Base-by-base conservation (phyloP, 2,888 invertebrate species). In the Dastarcus helophoroides region DNA sequence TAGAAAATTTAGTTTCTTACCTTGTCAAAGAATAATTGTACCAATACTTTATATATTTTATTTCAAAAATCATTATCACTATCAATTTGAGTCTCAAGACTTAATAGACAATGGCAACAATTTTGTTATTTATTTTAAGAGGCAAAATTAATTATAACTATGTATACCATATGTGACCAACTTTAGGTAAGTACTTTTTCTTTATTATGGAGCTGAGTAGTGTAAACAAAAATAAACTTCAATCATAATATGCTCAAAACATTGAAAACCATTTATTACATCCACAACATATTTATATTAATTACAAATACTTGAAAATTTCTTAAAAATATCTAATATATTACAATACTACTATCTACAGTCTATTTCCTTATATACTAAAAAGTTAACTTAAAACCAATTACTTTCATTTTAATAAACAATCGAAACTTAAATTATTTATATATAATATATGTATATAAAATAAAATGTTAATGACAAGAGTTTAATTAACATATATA, bases 291-390 rank as follows among this genome's bases (percentile, higher is more conserved):
- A 53, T 56, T 51, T 55, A 54, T 56, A 55, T 48, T 56, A 54
- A 54, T 56, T 55, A 54, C 53, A 58, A 58, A 56, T 57, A 58
- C 53, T 54, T 58, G 56, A 54, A 60, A 58, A 58, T 54, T 46
- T 52, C 54, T 58, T 57, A 56, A 57, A 59, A 59, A 58, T 56
- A 55, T 50, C 49, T 47, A 48, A 48, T 55, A 53, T 56, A 50
- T 54, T 58, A 58, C 54, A 56, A 44, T 44, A 44, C 48, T 52
- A 47, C 42, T 47, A 46, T 42, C 49, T 51, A 51, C 47, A 52
- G 41, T 46, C 46, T 52, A 50, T 43, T 39, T 36, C 3, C 22
- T 31, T 25, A 16, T 31, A 28, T 19, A 29, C 22, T 6, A 21
- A 10, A 14, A 14, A 17, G 26, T 24, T 24, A 30, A 24, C 11